A percentile compares a stretch with the other conserved stretches of the same genome.
phyloP scores from a whole-genome alignment of 1,140 invertebrate species.

The Aphis craccivora region DNA sequence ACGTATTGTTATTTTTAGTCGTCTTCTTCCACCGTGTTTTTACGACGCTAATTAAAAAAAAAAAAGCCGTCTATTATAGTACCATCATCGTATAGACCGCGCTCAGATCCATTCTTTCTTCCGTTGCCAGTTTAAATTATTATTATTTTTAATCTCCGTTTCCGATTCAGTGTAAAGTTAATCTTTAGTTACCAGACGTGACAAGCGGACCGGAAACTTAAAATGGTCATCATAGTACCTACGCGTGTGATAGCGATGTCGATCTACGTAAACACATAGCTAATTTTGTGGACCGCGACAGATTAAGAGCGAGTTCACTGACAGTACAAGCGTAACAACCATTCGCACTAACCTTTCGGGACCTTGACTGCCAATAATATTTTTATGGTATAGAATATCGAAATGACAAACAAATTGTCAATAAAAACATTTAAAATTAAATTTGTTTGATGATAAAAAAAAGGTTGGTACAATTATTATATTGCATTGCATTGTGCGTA shows the following conservation, averaged over 20 bases:
- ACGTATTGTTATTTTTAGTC: conserved; percentile 10
- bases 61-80: not conserved
- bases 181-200: not conserved
- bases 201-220: not conserved
- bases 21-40: not conserved
- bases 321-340: too few species aligned
- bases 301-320: not conserved
- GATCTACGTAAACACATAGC: not conserved
- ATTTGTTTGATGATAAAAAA: too few species aligned
- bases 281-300: not conserved
- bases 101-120: not conserved
- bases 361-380: not conserved
- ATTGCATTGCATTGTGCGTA: too few species aligned
- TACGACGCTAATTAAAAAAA: conserved; percentile 5
- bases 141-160: not conserved
- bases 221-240: not conserved
- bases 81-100: not conserved
- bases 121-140: not conserved
- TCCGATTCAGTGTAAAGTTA: not conserved
- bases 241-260: not conserved
- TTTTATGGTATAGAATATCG: not conserved
- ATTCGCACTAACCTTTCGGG: too few species aligned
- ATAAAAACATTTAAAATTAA: too few species aligned
- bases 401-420: not conserved
- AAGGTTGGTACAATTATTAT: too few species aligned